Evolutionary conservation across 2,888 invertebrate genomes (phyloP).

Genomic region (Apamea crenata): DNA sequence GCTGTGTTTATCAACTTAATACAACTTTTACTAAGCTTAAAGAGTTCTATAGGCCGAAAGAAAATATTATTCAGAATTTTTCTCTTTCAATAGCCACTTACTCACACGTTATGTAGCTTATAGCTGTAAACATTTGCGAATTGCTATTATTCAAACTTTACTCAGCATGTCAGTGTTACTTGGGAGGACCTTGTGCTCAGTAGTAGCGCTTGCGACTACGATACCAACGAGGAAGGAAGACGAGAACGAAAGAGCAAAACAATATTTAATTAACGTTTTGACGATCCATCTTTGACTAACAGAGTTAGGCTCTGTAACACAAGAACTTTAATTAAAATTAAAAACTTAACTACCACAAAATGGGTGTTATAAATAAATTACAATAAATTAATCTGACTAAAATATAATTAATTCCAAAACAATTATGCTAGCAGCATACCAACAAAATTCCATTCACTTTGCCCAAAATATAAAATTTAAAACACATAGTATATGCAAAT

Average conservation of each 20-base stretch:
- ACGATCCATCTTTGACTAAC: neutral
- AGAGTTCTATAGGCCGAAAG: no score
- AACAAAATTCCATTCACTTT: conserved; percentile 37
- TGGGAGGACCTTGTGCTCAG: neutral
- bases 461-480: conserved; percentile 41
- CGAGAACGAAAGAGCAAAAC: neutral
- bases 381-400: conserved; percentile 27
- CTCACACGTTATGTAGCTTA: no score
- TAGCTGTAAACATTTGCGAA: no score
- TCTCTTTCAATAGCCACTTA: no score
- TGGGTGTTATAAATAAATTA: conserved; percentile 56
- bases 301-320: neutral
- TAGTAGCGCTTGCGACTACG: neutral
- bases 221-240: neutral
- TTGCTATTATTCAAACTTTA: no score
- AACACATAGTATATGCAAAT: conserved; percentile 55
- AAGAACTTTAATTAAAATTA: conserved; percentile 7
- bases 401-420: conserved; percentile 37
- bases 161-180: no score
- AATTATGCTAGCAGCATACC: conserved; percentile 36
- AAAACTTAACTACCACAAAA: conserved; percentile 17
- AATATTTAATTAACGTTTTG: neutral
- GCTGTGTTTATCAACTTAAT: no score
- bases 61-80: no score
- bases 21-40: no score